Evolutionary conservation across 2,797 vertebrate species (phyloP), one percentile per base, ranked within the genome.

Genomic region (Sebastiscus tertius): DNA sequence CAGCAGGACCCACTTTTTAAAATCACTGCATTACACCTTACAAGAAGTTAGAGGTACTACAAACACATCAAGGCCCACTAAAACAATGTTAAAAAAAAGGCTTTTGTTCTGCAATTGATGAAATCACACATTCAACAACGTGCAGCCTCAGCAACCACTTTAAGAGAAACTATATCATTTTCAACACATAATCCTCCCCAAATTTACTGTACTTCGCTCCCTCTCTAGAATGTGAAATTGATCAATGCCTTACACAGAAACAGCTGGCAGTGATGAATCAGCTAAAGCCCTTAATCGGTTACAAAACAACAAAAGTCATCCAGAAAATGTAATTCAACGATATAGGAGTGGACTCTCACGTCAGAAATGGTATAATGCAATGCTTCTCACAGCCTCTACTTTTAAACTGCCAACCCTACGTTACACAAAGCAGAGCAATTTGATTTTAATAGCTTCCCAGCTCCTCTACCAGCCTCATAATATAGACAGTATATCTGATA

Each of bases 181-280:
- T 69, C 78, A 73, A 89, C 86, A 84, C 68, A 42, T 56, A 85
- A 60, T 80, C 46, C 62, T 72, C 82, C 80, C 79, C 61, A 72
- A 33, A 55, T 52, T 42, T 6, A 36, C 64, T 20, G 14, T 34
- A 66, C 62, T 68, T 75, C 2, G 16, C 55, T 64, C 61, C 60
- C 22, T 80, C 69, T 68, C 66, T 26, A 83, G 49, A 87, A 82
- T 75, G 83, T 89, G 82, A 88, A 87, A 79, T 78, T 85, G 83
- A 88, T 88, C 87, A 90, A 87, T 73, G 83, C 56, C 74, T 81
- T 66, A 75, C 79, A 72, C 61, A 56, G 54, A 81, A 84, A 39
- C 5, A 3, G 60, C 71, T 59, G 63, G 62, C 85, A 77, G 81
- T 82, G 80, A 88, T 87, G 73, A 85, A 91, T 92, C 89, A 85